Evolutionary conservation across 2,888 invertebrate genomes (phyloP).

Genomic region (Peribatodes rhomboidaria): DNA sequence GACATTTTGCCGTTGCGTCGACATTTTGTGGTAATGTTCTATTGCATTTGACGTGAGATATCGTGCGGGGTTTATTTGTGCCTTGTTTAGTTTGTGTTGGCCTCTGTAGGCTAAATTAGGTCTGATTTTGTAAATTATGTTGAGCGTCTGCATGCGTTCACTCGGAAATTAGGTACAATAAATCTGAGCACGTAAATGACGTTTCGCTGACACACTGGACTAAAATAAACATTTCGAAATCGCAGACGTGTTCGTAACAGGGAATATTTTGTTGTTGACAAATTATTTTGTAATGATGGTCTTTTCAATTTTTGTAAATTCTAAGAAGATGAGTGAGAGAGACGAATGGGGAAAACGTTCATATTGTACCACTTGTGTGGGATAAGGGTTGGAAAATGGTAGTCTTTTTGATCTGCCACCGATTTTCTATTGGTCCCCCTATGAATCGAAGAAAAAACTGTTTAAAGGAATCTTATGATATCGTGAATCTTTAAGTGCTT

Average conservation of each 20-base stretch:
- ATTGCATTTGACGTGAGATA: constrained; percentile 46
- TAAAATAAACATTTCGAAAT: neutral
- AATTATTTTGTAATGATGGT: too few species aligned
- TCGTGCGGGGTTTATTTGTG: constrained; percentile 34
- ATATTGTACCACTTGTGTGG: too few species aligned
- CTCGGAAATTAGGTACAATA: neutral
- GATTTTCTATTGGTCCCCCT: too few species aligned
- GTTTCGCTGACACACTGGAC: neutral
- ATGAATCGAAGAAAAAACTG: too few species aligned
- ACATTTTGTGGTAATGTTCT: constrained; percentile 45
- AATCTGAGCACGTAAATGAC: neutral
- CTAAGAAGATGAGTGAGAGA: too few species aligned
- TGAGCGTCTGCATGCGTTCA: neutral
- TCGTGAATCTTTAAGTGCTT: too few species aligned
- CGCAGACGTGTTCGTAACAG: neutral
- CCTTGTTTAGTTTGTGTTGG: constrained; percentile 18
- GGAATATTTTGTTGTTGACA: too few species aligned
- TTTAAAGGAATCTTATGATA: too few species aligned
- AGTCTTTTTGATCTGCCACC: too few species aligned
- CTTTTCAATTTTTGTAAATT: too few species aligned
- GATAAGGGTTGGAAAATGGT: too few species aligned
- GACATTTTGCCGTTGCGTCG: constrained; percentile 32
- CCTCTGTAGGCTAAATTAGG: constrained; percentile 11
- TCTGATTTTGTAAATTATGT: neutral
- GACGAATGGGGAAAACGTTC: too few species aligned